Percentiles rank a stretch among this genome's conserved stretches.
Conservation (phyloP, 2,113 vertebrate species). For the Scomber scombrus region DNA sequence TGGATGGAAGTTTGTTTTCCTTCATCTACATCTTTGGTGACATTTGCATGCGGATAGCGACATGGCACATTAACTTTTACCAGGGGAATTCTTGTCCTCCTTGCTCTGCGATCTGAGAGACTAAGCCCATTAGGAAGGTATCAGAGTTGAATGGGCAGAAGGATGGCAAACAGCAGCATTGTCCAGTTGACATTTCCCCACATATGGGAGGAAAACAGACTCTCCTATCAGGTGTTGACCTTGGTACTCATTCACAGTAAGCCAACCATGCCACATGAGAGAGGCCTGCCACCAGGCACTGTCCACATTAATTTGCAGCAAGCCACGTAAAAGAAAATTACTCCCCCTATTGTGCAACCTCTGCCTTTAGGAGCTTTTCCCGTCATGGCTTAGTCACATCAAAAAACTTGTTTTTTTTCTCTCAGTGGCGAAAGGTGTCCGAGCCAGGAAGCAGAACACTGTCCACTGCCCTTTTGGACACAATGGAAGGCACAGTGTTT, state of each 20-base stretch:
- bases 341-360: constrained; percentile 45
- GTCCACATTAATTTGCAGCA: constrained; percentile 46
- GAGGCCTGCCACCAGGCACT: constrained; percentile 42
- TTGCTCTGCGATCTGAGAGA: constrained; percentile 53
- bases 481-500: constrained; percentile 83
- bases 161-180: constrained; percentile 71
- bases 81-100: constrained; percentile 33
- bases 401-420: constrained; percentile 4
- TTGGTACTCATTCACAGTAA: constrained; percentile 66
- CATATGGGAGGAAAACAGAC: constrained; percentile 49
- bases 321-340: constrained; percentile 49
- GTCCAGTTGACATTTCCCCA: constrained; percentile 78
- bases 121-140: constrained; percentile 66
- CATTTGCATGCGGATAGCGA: constrained; percentile 4
- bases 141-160: constrained; percentile 60
- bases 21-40: not conserved
- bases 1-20: not conserved
- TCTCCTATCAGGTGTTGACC: constrained; percentile 72
- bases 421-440: constrained; percentile 55
- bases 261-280: constrained; percentile 48
- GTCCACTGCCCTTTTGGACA: constrained; percentile 80
- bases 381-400: constrained; percentile 52
- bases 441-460: constrained; percentile 75
- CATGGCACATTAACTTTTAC: constrained; percentile 2
- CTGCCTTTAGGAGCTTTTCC: constrained; percentile 59